Evolutionary conservation across 1,140 invertebrate genomes (phyloP).

Genomic region (Neodiprion virginianus): DNA sequence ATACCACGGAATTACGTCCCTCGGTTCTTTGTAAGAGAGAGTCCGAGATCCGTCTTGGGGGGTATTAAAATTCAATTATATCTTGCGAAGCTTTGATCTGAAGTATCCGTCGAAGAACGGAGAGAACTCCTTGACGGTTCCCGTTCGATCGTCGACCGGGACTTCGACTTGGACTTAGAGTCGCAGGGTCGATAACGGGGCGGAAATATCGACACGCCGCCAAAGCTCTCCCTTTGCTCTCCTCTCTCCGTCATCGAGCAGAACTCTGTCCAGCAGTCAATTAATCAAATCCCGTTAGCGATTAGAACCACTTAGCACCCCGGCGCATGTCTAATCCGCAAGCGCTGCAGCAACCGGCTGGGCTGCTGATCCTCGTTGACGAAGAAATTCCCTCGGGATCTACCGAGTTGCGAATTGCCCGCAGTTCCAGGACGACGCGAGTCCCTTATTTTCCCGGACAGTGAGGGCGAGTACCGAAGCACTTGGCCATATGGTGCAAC

Average conservation of each 20-base stretch:
- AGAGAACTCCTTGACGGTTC: not conserved
- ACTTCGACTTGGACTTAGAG: not conserved
- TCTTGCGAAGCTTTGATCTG: not conserved
- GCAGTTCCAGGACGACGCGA: no score
- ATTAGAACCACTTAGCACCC: conserved; percentile 26
- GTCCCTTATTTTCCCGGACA: no score
- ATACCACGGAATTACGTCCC: not conserved
- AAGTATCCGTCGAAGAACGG: not conserved
- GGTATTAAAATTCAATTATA: not conserved
- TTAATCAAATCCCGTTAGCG: conserved; percentile 44
- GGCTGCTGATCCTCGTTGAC: no score
- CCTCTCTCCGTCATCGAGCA: conserved; percentile 23
- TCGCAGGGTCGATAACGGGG: not conserved
- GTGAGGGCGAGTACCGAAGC: no score
- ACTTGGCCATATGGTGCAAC: no score
- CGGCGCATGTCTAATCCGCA: not conserved
- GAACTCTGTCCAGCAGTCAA: conserved; percentile 34
- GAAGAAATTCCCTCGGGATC: no score
- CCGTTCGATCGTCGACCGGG: not conserved
- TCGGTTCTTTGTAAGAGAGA: not conserved
- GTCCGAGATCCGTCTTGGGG: not conserved
- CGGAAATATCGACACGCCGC: not conserved
- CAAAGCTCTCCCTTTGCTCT: not conserved
- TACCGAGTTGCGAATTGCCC: no score
- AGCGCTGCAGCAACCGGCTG: not conserved